phyloP scores from a whole-genome alignment of 2,888 invertebrate species.

The Melinaea marsaeus region DNA sequence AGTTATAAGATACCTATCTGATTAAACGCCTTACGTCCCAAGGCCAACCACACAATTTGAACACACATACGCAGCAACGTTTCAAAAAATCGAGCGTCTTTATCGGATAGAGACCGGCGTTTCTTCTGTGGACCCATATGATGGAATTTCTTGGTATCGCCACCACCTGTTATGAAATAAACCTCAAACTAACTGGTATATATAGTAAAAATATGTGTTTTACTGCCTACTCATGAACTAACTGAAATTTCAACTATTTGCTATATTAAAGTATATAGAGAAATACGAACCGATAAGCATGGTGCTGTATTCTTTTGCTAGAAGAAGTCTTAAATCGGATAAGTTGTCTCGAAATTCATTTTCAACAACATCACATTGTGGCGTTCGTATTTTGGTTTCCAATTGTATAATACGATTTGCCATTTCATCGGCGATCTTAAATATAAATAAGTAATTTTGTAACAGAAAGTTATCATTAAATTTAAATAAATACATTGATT shows the following conservation, averaged over 20 bases:
- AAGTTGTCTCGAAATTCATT: conserved; percentile 73
- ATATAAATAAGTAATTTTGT: conserved; percentile 6
- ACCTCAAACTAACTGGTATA: conserved; percentile 6
- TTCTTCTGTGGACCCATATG: conserved; percentile 79
- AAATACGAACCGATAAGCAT: conserved; percentile 71
- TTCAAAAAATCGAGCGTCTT: conserved; percentile 80
- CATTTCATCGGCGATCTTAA: conserved; percentile 77
- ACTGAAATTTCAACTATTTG: no score
- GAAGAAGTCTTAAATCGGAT: conserved; percentile 76
- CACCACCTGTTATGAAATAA: conserved; percentile 51
- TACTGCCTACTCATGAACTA: no score
- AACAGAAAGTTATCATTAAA: background rate
- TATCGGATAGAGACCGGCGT: conserved; percentile 78
- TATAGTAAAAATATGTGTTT: no score
- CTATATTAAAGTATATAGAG: background rate
- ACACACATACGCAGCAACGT: conserved; percentile 76
- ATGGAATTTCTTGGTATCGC: conserved; percentile 75
- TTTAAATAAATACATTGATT: no score
- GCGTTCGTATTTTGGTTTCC: conserved; percentile 73
- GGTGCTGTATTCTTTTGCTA: conserved; percentile 79
- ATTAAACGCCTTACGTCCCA: conserved; percentile 76
- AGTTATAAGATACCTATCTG: conserved; percentile 72
- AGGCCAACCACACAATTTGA: conserved; percentile 81
- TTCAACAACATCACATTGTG: conserved; percentile 68
- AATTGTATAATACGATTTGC: conserved; percentile 69